Evolutionary conservation across 2,888 invertebrate species (phyloP).

Genomic region (Brachylomia viminalis): DNA sequence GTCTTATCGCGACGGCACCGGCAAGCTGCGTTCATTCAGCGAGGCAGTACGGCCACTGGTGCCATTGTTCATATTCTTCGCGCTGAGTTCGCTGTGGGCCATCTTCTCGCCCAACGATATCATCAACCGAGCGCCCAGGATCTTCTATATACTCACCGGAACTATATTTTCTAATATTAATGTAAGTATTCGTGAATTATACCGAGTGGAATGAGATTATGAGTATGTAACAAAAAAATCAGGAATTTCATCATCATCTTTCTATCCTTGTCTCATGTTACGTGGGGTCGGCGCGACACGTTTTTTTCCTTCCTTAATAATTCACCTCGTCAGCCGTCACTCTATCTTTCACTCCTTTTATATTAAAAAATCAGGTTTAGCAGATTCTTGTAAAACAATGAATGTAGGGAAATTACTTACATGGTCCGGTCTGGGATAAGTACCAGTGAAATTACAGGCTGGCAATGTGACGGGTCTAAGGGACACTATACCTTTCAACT

Average conservation of each 20-base stretch:
- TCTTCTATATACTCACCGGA: conserved; percentile 96
- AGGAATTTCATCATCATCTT: neutral
- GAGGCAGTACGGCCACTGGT: conserved; percentile 97
- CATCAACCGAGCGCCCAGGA: conserved; percentile 95
- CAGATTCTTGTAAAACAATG: neutral
- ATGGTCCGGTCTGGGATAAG: neutral
- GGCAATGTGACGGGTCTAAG: neutral
- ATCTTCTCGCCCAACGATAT: conserved; percentile 95
- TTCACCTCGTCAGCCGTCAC: neutral
- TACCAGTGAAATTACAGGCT: neutral
- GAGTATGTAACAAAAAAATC: neutral
- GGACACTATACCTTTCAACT: neutral
- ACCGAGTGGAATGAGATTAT: neutral
- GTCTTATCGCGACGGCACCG: conserved; percentile 96
- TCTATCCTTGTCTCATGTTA: neutral
- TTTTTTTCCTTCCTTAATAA: neutral
- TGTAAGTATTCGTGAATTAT: conserved; percentile 92
- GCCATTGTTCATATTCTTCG: conserved; percentile 94
- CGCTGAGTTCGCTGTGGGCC: conserved; percentile 95
- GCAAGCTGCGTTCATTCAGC: conserved; percentile 94
- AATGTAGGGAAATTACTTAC: neutral
- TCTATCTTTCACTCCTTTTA: neutral
- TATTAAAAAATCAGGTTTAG: neutral
- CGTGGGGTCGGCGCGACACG: neutral
- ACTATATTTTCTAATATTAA: conserved; percentile 99